Evolutionary conservation across 2,888 invertebrate genomes (phyloP).

Genomic region (Nemotelus nigrinus): DNA sequence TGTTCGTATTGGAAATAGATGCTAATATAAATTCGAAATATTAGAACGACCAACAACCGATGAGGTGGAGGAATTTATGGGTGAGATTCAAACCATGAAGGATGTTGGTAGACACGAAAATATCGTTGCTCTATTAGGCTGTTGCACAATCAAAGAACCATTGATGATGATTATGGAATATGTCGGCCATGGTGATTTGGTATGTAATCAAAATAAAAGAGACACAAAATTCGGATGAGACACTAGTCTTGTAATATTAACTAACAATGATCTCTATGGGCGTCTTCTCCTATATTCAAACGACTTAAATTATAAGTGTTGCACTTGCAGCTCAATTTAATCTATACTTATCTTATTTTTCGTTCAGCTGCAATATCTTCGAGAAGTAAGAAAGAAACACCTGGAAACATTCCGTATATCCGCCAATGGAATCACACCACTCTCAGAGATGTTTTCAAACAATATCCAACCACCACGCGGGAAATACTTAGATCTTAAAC

Average conservation of each 20-base stretch:
- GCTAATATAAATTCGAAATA: no score
- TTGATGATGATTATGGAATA: constrained; percentile 81
- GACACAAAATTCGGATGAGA: no score
- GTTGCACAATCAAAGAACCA: constrained; percentile 76
- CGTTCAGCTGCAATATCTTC: constrained; percentile 51
- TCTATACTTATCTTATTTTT: neutral
- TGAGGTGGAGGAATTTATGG: constrained; percentile 75
- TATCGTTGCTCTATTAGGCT: constrained; percentile 77
- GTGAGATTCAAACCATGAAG: constrained; percentile 82
- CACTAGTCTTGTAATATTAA: no score
- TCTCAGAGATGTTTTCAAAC: constrained; percentile 1
- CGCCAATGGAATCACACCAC: constrained; percentile 25
- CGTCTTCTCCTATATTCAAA: no score
- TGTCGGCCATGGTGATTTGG: constrained; percentile 80
- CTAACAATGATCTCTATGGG: no score
- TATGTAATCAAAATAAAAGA: constrained; percentile 55
- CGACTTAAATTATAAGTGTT: neutral
- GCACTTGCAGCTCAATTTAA: neutral
- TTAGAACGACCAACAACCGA: constrained; percentile 70
- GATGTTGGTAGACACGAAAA: constrained; percentile 79
- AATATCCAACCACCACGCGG: constrained; percentile 51
- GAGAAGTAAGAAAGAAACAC: constrained; percentile 50
- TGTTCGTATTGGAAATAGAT: neutral
- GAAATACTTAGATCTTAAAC: constrained; percentile 61
- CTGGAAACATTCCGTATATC: constrained; percentile 42